A percentile compares a stretch with the other conserved stretches of the same genome.
These are phyloP conservation scores for Galeruca laticollis DNA, from an alignment of 2,888 invertebrate genomes.

Conservation along the genomic window DNA sequence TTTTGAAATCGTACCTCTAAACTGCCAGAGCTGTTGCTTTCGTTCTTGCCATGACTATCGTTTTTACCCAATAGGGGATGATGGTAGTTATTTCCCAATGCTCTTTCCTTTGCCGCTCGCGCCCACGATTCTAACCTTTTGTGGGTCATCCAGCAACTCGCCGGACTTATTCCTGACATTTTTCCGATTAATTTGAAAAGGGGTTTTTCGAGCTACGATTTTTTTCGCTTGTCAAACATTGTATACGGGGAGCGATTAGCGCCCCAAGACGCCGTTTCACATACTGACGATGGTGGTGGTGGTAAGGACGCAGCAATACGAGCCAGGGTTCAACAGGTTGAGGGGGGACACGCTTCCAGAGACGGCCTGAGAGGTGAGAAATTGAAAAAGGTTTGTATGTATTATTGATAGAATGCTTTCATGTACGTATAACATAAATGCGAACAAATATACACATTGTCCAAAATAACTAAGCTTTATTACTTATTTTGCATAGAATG, in stretches of 20 bases:
- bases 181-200: conserved; percentile 21
- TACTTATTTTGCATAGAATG: too few species aligned
- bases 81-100: conserved; percentile 63
- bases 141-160: conserved; percentile 83
- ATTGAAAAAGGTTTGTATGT: background rate
- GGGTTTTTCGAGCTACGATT: conserved; percentile 3
- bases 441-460: too few species aligned
- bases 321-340: conserved; percentile 64
- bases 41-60: conserved; percentile 69
- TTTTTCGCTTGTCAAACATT: conserved; percentile 33
- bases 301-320: conserved; percentile 6
- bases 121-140: conserved; percentile 84
- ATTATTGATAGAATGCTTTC: too few species aligned
- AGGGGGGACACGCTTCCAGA: conserved; percentile 50
- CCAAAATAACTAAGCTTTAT: too few species aligned
- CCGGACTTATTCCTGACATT: conserved; percentile 75
- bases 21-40: conserved; percentile 65
- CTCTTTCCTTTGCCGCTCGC: conserved; percentile 78
- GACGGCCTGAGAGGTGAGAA: background rate
- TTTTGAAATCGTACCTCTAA: conserved; percentile 57
- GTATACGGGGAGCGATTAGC: conserved; percentile 8
- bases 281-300: conserved; percentile 24
- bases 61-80: conserved; percentile 55
- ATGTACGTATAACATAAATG: too few species aligned
- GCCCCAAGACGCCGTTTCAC: conserved; percentile 34